These are phyloP conservation scores for Parambassis ranga DNA, from an alignment of 2,797 vertebrate genomes.

Conservation along the genomic window DNA sequence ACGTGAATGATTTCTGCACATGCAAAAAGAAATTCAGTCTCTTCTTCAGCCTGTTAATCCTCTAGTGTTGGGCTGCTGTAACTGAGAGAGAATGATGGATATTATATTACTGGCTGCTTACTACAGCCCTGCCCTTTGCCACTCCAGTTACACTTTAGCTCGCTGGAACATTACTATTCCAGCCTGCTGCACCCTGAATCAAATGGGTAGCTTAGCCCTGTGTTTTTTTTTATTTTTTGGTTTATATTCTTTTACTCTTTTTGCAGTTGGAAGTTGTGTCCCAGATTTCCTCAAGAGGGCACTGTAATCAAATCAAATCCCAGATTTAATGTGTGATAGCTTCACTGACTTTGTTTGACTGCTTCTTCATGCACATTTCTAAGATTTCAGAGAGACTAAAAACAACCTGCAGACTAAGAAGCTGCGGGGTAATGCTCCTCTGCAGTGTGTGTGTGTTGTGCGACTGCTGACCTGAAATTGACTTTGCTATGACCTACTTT, in stretches of 20 bases:
- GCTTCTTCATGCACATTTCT: background rate
- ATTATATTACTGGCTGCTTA: slow-evolving; percentile 38
- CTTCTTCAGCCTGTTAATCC: background rate
- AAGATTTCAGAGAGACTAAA: background rate
- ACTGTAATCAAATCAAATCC: slow-evolving; percentile 43
- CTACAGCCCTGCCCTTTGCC: slow-evolving; percentile 25
- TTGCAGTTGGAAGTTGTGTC: background rate
- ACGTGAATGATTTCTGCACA: too few relatives aligned
- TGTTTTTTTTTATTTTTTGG: background rate
- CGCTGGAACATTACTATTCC: slow-evolving; percentile 9
- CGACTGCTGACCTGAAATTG: slow-evolving; percentile 53
- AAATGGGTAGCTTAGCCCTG: background rate
- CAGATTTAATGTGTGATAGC: slow-evolving; percentile 2
- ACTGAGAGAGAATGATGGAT: slow-evolving; percentile 15
- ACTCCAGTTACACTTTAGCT: slow-evolving; percentile 41
- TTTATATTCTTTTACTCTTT: background rate
- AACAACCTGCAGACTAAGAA: background rate
- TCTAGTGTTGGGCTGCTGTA: background rate
- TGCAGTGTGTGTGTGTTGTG: slow-evolving; percentile 30
- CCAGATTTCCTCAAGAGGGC: slow-evolving; percentile 67
- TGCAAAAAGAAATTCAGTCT: too few relatives aligned
- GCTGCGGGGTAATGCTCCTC: background rate
- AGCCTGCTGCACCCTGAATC: background rate
- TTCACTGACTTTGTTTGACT: background rate
- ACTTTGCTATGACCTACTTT: slow-evolving; percentile 61